Evolutionary conservation across 2,797 vertebrate species (phyloP), one percentile per base, ranked within the genome.

Genomic region (Phataginus tricuspis): DNA sequence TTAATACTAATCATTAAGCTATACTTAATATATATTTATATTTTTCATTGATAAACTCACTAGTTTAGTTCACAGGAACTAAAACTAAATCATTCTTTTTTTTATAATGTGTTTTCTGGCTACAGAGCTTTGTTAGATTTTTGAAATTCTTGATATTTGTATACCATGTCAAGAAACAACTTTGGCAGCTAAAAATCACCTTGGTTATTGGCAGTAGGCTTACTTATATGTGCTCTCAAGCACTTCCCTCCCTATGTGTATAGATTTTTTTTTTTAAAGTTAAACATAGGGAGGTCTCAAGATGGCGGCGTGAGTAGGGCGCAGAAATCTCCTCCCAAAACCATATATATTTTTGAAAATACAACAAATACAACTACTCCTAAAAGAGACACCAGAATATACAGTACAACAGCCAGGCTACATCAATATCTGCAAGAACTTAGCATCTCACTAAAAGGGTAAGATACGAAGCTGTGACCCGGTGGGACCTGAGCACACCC

Each of bases 1-100:
- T 97, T 96, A 97, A 96, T 94, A 85, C 57, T 95, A 86, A 97
- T 97, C 94, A 91, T 97, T 97, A 92, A 97, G 96, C 96, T 68
- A 74, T 21, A 80, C 27, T 98, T 88, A 84, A 93, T 39, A 45
- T 45, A 45, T 45, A 45, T 10, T 45, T 77, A 82, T 80, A 94
- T 97, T 69, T 21, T 74, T 98, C 94, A 63, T 79, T 88, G 88
- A 57, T 93, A 98, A 94, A 95, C 82, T 91, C 68, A 89, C 80
- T 89, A 82, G 49, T 91, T 96, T 86, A 90, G 53, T 45, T 45
- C 45, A 10, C 45, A 45, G 45, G 45, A 45, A 45, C 45, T 45
- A 45, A 45, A 11, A 45, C 45, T 45, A 82, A 95, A 87, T 18
- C 16, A 66, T 80, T 93, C 79, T 34, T 69, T 1, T 75, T 82